Conservation (phyloP, 2,888 invertebrate genomes). For the Ptycholaimellus sp. region DNA sequence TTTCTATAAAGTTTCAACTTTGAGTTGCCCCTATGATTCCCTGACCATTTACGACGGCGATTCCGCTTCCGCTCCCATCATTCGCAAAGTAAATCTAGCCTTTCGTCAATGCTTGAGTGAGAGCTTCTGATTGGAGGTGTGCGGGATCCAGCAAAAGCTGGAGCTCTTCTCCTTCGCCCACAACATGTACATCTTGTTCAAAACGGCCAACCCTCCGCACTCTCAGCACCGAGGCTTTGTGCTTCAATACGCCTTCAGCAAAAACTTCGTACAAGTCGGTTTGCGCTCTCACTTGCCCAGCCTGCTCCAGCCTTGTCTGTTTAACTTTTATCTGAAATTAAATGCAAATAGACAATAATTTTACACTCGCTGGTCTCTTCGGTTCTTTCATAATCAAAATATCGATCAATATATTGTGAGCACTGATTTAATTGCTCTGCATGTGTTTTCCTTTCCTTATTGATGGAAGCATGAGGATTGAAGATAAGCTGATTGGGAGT, state of each 20-base stretch:
- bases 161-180: constrained; percentile 18
- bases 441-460: not conserved
- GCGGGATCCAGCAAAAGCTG: constrained; percentile 21
- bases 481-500: constrained; percentile 11
- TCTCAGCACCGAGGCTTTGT: constrained; percentile 88
- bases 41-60: constrained; percentile 86
- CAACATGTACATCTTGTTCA: constrained; percentile 21
- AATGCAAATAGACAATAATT: too few relatives aligned
- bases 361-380: too few relatives aligned
- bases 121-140: constrained; percentile 15
- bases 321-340: too few relatives aligned
- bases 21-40: constrained; percentile 91
- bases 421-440: not conserved
- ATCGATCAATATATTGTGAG: not conserved
- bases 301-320: too few relatives aligned
- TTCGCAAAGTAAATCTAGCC: constrained; percentile 18
- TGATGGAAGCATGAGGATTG: not conserved
- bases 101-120: too few relatives aligned
- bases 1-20: too few relatives aligned
- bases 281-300: too few relatives aligned
- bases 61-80: constrained; percentile 49
- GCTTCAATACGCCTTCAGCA: constrained; percentile 76
- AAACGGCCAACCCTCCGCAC: constrained; percentile 29
- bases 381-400: too few relatives aligned
- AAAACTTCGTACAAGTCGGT: constrained; percentile 92